These are phyloP conservation scores for Agrochola lychnidis DNA, from an alignment of 2,888 invertebrate species.

Conservation along the genomic window DNA sequence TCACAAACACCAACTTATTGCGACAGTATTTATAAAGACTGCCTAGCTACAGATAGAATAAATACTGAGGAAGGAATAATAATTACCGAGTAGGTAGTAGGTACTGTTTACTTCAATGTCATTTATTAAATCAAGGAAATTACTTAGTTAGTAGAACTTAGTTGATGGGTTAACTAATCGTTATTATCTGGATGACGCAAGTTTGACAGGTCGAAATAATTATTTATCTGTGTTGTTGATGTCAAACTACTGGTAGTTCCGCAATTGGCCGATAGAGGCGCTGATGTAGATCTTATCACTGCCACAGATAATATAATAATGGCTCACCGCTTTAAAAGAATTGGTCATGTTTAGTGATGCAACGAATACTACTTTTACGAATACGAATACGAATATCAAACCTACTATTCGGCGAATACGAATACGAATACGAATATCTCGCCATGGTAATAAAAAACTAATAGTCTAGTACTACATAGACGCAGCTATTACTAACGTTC, in stretches of 20 bases:
- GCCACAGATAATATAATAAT: too few relatives aligned
- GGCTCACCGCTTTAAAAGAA: not conserved
- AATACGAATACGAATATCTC: too few relatives aligned
- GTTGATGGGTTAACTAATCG: not conserved
- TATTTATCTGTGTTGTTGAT: not conserved
- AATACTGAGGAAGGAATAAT: not conserved
- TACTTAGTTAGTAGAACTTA: conserved; percentile 2
- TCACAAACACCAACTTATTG: not conserved
- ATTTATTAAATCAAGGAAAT: conserved; percentile 22
- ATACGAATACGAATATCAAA: too few relatives aligned
- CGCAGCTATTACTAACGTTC: too few relatives aligned
- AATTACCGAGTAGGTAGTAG: not conserved
- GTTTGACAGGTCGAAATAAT: conserved; percentile 11
- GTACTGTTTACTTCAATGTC: not conserved
- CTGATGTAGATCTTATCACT: not conserved
- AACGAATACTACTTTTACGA: too few relatives aligned
- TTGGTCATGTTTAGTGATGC: too few relatives aligned
- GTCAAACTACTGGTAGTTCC: not conserved
- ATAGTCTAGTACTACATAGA: too few relatives aligned
- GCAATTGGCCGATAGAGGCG: not conserved
- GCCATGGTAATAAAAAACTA: too few relatives aligned
- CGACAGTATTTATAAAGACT: not conserved
- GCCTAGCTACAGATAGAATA: not conserved
- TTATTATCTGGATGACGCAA: not conserved
- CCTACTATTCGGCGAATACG: too few relatives aligned